A percentile compares a stretch with the other conserved stretches of the same genome.
Conservation (phyloP, 2,113 vertebrate species). For the Lepus europaeus region DNA sequence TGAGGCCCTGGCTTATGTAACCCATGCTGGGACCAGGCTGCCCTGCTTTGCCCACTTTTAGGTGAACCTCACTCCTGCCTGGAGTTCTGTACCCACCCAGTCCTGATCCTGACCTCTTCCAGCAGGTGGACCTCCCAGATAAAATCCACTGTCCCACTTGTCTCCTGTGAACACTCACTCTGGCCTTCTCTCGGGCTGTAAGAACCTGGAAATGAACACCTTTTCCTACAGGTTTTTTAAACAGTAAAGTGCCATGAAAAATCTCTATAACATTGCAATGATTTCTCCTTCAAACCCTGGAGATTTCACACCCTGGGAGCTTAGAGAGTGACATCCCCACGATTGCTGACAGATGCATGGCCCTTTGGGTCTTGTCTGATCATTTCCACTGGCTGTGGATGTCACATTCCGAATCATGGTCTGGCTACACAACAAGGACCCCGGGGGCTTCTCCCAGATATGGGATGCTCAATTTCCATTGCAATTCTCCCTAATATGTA, state of each 20-base stretch:
- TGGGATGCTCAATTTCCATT: neutral
- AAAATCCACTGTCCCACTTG: neutral
- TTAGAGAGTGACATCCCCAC: neutral
- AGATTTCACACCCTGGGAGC: neutral
- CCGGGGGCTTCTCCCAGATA: neutral
- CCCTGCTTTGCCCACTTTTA: neutral
- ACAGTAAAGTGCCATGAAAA: neutral
- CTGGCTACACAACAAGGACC: neutral
- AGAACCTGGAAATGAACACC: neutral
- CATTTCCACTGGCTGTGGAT: neutral
- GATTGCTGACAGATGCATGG: accelerated
- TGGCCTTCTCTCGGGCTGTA: neutral
- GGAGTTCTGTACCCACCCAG: neutral
- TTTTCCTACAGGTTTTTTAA: neutral
- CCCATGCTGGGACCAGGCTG: accelerated
- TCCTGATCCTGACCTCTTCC: neutral
- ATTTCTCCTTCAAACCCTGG: neutral
- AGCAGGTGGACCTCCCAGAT: neutral
- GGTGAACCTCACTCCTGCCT: neutral
- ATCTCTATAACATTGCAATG: neutral
- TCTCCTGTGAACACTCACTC: neutral
- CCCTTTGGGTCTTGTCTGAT: neutral
- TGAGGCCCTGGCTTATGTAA: neutral
- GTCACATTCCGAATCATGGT: neutral
- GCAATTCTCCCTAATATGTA: neutral